Evolutionary conservation across 2,888 invertebrate species (phyloP).

Genomic region (Pseudococcus longispinus): DNA sequence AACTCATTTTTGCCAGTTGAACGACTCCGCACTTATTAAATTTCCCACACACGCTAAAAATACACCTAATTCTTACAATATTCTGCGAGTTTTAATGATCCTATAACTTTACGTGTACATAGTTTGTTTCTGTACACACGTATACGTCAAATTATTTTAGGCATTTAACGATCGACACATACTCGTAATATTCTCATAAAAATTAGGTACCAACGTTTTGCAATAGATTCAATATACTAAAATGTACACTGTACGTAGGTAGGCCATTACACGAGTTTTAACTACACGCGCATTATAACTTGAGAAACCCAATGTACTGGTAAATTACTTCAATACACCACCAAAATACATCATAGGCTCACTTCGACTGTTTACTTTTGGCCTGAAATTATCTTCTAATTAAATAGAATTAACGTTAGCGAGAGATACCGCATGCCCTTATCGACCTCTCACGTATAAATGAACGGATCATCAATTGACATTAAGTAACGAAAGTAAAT

Average conservation of each 20-base stretch:
- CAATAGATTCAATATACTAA: not conserved
- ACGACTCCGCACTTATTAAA: not conserved
- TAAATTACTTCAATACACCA: not conserved
- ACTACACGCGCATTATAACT: not conserved
- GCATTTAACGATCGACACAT: not conserved
- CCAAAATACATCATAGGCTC: not conserved
- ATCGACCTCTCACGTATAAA: conserved; percentile 9
- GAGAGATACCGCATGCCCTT: not conserved
- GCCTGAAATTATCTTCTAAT: not conserved
- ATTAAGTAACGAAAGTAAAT: not conserved
- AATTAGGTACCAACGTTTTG: not conserved
- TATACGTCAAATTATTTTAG: not conserved
- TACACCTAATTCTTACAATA: not conserved
- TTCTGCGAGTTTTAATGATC: not conserved
- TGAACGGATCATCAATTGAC: not conserved
- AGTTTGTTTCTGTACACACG: too few species aligned
- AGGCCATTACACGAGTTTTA: not conserved
- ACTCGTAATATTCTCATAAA: not conserved
- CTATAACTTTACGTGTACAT: too few species aligned
- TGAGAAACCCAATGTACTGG: not conserved
- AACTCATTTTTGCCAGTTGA: not conserved
- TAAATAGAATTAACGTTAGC: conserved; percentile 15
- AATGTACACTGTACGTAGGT: not conserved
- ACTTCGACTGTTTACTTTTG: not conserved
- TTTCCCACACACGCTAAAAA: not conserved